These are phyloP conservation scores for Cephus pygmeus DNA, from an alignment of 2,888 invertebrate species.

Conservation along the genomic window DNA sequence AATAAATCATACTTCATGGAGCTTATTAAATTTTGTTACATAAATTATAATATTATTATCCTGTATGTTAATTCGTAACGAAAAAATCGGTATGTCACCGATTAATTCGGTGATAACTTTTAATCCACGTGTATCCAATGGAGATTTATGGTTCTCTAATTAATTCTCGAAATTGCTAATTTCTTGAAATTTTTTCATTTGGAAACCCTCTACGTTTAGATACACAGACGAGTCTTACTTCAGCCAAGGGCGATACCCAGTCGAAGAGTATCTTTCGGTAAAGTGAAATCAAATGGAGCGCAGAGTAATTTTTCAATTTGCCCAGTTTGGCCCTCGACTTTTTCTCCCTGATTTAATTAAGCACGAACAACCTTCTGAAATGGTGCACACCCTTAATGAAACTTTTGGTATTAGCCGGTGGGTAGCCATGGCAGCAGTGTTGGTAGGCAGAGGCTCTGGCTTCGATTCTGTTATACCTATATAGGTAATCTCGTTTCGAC, in stretches of 20 bases:
- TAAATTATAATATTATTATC: not conserved
- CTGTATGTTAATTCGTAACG: not conserved
- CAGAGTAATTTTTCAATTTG: conserved; percentile 1
- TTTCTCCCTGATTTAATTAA: conserved; percentile 49
- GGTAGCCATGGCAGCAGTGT: conserved; percentile 2
- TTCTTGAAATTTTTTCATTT: not conserved
- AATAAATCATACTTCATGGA: not conserved
- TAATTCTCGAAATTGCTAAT: not conserved
- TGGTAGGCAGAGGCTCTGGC: not conserved
- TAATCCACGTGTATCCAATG: not conserved
- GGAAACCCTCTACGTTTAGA: not conserved
- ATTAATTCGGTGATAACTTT: not conserved
- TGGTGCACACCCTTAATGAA: conserved; percentile 15
- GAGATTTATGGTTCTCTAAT: not conserved
- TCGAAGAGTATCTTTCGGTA: not conserved
- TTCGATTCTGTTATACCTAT: not conserved
- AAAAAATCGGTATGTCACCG: not conserved
- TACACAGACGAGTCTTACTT: not conserved
- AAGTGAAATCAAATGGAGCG: not conserved
- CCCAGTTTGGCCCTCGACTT: not conserved
- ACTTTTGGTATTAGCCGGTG: conserved; percentile 19
- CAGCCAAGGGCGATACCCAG: not conserved
- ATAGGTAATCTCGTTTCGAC: conserved; percentile 21
- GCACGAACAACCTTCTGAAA: conserved; percentile 23
- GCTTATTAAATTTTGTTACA: not conserved